A percentile compares a stretch with the other conserved stretches of the same genome.
These are phyloP conservation scores for Papilio polytes DNA, from an alignment of 1,140 invertebrate species.

Conservation along the genomic window DNA sequence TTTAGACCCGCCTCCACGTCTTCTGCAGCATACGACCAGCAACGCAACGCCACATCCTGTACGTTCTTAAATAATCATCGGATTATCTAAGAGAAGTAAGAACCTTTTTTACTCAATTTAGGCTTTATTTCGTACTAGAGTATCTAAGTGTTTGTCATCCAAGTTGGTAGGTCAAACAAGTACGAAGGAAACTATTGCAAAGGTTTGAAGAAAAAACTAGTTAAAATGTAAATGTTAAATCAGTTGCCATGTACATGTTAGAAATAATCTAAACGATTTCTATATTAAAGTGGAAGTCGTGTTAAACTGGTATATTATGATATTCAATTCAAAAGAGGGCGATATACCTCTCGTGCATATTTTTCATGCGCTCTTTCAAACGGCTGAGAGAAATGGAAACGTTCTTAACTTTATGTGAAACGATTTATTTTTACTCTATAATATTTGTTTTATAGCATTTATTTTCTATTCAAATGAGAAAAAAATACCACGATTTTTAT, in stretches of 20 bases:
- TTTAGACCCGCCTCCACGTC: too few species aligned
- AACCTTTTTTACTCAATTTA: too few species aligned
- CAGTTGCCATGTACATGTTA: not conserved
- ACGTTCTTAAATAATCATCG: too few species aligned
- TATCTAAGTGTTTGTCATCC: too few species aligned
- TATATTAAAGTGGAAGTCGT: constrained; percentile 1
- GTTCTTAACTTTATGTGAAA: constrained; percentile 11
- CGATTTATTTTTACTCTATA: constrained; percentile 16
- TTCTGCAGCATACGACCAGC: too few species aligned
- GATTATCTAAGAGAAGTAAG: too few species aligned
- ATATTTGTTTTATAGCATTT: not conserved
- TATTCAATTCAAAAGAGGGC: constrained; percentile 14
- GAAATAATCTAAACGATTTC: constrained; percentile 6
- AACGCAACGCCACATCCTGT: too few species aligned
- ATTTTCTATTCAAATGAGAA: not conserved
- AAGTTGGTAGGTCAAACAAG: too few species aligned
- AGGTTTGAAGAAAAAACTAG: not conserved
- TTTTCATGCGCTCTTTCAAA: constrained; percentile 20
- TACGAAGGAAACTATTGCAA: not conserved
- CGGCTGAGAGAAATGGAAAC: not conserved
- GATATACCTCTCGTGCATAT: constrained; percentile 10
- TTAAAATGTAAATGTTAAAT: not conserved
- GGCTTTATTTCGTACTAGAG: too few species aligned
- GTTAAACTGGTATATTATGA: constrained; percentile 15
- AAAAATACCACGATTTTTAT: not conserved